Conservation (phyloP, 2,113 vertebrate genomes). For the Marcusenius ussheri region DNA sequence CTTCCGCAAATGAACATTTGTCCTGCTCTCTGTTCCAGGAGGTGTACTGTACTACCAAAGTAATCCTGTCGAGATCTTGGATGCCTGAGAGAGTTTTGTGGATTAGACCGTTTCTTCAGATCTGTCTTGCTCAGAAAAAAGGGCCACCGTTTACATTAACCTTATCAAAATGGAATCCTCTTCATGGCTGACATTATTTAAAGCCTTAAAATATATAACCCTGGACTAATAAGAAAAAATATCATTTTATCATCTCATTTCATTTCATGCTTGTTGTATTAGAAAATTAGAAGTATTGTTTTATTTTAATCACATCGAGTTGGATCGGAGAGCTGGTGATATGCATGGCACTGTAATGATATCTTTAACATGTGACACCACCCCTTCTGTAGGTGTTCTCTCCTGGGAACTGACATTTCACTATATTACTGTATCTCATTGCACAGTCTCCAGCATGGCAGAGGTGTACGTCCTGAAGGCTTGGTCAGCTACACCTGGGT, state of each 20-base stretch:
- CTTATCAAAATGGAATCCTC: background rate
- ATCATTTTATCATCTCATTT: background rate
- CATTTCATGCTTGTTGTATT: background rate
- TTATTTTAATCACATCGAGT: background rate
- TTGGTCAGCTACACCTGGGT: background rate
- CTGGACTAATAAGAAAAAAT: background rate
- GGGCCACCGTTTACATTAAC: background rate
- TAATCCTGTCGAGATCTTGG: background rate
- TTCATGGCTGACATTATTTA: background rate
- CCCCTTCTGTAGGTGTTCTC: too few relatives aligned
- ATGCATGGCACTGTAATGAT: background rate
- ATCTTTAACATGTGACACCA: background rate
- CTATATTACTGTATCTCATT: background rate
- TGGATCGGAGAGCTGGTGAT: background rate
- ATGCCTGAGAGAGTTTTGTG: background rate
- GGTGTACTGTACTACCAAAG: background rate
- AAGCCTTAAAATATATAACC: background rate
- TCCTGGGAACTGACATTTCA: background rate
- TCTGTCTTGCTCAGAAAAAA: background rate
- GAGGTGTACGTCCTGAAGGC: background rate
- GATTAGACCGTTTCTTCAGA: background rate
- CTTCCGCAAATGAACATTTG: background rate
- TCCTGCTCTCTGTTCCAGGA: background rate
- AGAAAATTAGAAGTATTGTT: background rate
- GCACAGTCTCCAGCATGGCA: background rate